Evolutionary conservation across 1,140 invertebrate genomes (phyloP).

Genomic region (Drosophila dunni): DNA sequence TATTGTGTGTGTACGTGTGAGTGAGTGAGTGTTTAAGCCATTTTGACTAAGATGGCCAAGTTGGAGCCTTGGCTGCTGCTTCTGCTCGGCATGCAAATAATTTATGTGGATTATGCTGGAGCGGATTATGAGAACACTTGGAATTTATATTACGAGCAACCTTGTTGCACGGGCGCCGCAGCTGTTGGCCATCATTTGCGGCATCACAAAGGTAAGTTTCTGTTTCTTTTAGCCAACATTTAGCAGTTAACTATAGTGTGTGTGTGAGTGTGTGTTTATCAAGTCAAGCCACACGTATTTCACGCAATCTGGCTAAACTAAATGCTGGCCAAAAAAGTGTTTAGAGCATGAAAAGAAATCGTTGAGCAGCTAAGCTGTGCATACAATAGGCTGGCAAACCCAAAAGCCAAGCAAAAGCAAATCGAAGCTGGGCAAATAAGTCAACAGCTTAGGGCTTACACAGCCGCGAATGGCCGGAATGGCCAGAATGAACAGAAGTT

Average conservation of each 20-base stretch:
- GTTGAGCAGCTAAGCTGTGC: conserved; percentile 40
- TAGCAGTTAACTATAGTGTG: too few species aligned
- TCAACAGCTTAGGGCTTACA: conserved; percentile 73
- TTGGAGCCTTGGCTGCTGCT: conserved; percentile 49
- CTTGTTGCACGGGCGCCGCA: conserved; percentile 85
- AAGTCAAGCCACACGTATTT: conserved; percentile 4
- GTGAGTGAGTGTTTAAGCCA: conserved; percentile 4
- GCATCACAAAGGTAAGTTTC: conserved; percentile 87
- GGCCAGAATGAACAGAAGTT: conserved; percentile 27
- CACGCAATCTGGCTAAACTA: conserved; percentile 55
- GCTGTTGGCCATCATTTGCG: conserved; percentile 85
- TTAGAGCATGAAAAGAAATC: conserved; percentile 27
- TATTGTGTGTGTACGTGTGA: background rate
- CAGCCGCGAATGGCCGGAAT: conserved; percentile 54
- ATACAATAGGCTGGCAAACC: conserved; percentile 24
- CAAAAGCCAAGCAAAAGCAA: conserved; percentile 24
- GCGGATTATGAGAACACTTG: conserved; percentile 87
- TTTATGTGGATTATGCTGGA: conserved; percentile 78
- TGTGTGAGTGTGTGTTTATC: conserved; percentile 8
- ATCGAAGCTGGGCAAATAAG: conserved; percentile 75
- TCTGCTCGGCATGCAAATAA: conserved; percentile 58
- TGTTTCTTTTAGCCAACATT: background rate
- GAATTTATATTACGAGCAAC: conserved; percentile 87
- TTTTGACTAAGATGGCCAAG: conserved; percentile 29
- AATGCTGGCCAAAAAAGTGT: conserved; percentile 20